These are phyloP conservation scores for Cephonodes hylas DNA, from an alignment of 2,888 invertebrate genomes.

Conservation along the genomic window DNA sequence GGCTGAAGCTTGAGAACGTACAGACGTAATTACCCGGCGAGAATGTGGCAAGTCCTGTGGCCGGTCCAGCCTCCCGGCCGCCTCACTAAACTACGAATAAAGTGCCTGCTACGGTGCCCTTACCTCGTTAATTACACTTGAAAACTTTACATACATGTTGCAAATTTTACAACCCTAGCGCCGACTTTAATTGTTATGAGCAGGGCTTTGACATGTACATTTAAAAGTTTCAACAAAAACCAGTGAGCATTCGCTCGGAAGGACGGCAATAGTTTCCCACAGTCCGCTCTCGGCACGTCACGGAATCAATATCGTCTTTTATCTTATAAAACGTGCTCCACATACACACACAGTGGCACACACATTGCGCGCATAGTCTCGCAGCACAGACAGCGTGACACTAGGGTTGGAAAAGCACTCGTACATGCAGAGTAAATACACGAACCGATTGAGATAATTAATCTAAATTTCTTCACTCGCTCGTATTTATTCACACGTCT, in stretches of 20 bases:
- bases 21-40: slow-evolving; percentile 75
- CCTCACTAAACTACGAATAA: slow-evolving; percentile 69
- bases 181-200: slow-evolving; percentile 11
- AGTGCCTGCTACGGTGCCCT: slow-evolving; percentile 63
- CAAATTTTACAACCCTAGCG: background rate
- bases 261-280: slow-evolving; percentile 77
- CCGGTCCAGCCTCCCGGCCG: slow-evolving; percentile 55
- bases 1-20: slow-evolving; percentile 70
- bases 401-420: slow-evolving; percentile 36
- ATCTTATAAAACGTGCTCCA: slow-evolving; percentile 77
- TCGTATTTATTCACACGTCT: slow-evolving; percentile 56
- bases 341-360: slow-evolving; percentile 53
- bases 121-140: slow-evolving; percentile 70
- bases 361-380: slow-evolving; percentile 10
- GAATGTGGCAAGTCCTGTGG: slow-evolving; percentile 74
- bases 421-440: slow-evolving; percentile 50
- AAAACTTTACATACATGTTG: slow-evolving; percentile 26
- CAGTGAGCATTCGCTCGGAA: slow-evolving; percentile 50
- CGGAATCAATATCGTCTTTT: slow-evolving; percentile 80
- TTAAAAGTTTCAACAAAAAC: background rate
- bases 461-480: slow-evolving; percentile 62
- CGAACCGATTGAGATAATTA: slow-evolving; percentile 61
- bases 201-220: background rate
- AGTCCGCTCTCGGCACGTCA: slow-evolving; percentile 73
- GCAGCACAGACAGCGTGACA: slow-evolving; percentile 17